Evolutionary conservation across 1,140 invertebrate species (phyloP).

Genomic region (Neodiprion pinetum): DNA sequence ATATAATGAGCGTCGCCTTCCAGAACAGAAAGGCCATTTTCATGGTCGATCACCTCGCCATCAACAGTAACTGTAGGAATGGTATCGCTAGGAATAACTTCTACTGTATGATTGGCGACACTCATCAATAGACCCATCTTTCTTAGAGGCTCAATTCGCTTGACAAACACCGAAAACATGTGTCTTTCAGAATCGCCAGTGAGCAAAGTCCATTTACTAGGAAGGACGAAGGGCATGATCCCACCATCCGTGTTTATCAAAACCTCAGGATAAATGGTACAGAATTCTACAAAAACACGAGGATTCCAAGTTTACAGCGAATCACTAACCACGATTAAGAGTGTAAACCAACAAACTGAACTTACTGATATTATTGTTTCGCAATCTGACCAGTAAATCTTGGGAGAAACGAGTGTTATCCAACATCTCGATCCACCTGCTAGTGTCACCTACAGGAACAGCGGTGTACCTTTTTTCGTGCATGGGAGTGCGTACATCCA

Average conservation of each 20-base stretch:
- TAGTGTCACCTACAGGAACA: slow-evolving; percentile 33
- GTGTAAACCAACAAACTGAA: slow-evolving; percentile 6
- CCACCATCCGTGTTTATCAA: slow-evolving; percentile 34
- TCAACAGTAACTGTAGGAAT: background rate
- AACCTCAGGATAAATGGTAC: slow-evolving; percentile 37
- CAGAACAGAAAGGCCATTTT: background rate
- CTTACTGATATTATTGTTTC: slow-evolving; percentile 26
- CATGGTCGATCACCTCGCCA: background rate
- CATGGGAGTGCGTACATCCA: slow-evolving; percentile 32
- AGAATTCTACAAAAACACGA: slow-evolving; percentile 34
- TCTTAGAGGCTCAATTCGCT: background rate
- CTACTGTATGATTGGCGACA: background rate
- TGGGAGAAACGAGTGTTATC: slow-evolving; percentile 39
- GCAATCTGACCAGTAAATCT: slow-evolving; percentile 21
- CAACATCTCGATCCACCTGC: slow-evolving; percentile 30
- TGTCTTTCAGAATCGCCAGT: slow-evolving; percentile 34
- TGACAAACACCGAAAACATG: slow-evolving; percentile 34
- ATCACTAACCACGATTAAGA: slow-evolving; percentile 11
- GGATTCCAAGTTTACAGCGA: background rate
- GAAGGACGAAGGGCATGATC: slow-evolving; percentile 27
- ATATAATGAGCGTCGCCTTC: background rate
- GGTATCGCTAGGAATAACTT: background rate
- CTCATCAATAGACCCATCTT: background rate
- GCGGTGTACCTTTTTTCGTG: slow-evolving; percentile 34
- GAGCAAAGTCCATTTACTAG: slow-evolving; percentile 40